A percentile compares a stretch with the other conserved stretches of the same genome.
These are phyloP conservation scores for Melanotaenia duboulayi DNA, from an alignment of 2,113 vertebrate genomes.

Conservation along the genomic window DNA sequence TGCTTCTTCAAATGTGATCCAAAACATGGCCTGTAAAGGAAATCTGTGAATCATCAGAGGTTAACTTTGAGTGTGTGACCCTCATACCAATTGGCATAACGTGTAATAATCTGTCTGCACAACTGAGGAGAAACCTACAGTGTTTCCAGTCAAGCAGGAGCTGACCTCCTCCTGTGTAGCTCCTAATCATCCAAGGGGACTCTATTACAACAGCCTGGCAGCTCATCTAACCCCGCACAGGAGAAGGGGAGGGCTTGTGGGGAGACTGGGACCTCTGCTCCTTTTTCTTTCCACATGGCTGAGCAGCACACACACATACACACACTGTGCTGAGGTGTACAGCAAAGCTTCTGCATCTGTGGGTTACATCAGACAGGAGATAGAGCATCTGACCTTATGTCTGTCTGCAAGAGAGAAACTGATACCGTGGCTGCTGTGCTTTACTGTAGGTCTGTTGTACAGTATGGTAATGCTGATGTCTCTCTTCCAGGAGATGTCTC, in stretches of 20 bases:
- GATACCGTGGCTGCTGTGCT: constrained; percentile 37
- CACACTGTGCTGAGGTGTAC: constrained; percentile 37
- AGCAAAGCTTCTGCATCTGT: constrained; percentile 46
- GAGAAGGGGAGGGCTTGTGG: constrained; percentile 40
- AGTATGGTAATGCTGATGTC: constrained; percentile 59
- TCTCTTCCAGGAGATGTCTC: constrained; percentile 41
- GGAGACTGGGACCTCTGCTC: constrained; percentile 72
- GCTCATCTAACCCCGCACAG: constrained; percentile 72
- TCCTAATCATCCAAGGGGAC: constrained; percentile 77
- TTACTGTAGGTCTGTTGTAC: constrained; percentile 39
- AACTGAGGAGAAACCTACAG: constrained; percentile 44
- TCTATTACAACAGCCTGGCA: constrained; percentile 76
- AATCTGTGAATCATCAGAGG: constrained; percentile 25
- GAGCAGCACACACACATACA: constrained; percentile 52
- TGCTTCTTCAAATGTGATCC: constrained; percentile 39
- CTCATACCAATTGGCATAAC: constrained; percentile 44
- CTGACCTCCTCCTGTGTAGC: constrained; percentile 69
- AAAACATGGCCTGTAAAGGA: constrained; percentile 37
- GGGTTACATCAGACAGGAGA: constrained; percentile 78
- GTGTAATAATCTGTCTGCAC: constrained; percentile 48
- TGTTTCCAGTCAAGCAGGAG: constrained; percentile 59
- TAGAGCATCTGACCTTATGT: constrained; percentile 91
- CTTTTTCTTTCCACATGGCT: constrained; percentile 68
- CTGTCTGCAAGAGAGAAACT: constrained; percentile 81
- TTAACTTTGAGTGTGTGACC: constrained; percentile 12